Base-by-base conservation (phyloP, 2,888 invertebrate genomes). In the Drosophila anomalata region DNA sequence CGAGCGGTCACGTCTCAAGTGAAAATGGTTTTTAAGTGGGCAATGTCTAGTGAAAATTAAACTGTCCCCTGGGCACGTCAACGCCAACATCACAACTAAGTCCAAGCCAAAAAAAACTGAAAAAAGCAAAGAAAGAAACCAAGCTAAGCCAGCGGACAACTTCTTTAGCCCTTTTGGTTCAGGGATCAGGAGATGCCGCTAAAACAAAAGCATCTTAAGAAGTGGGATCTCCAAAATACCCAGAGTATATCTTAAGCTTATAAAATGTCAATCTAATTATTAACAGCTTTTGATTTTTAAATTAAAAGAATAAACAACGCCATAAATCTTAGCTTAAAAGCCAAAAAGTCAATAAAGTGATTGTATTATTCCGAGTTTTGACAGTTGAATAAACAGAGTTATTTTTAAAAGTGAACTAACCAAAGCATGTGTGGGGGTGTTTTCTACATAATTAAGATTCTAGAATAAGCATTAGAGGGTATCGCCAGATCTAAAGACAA, bases 61-160 rank as follows among this genome's bases (percentile, higher is more conserved):
- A 83, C 82, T 86, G 87, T 83, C 82, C 82, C 82, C 87, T 83
- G 84, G 82, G 87, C 86, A 82, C 80, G 78, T 85, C 83, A 79
- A 69, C 79, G 62, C 62, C 55, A 70, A 55, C 69, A 61, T 55
- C 53, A 62, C 60, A 50, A 39, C 53, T 54, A 22, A 41, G 52
- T 50, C 66, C 60, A 55, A 55, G 69, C 62, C 74, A 58, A 67
- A 24, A 46, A 41, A 58, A 46, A 6, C 6, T 12, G 14, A 12
- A 9, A 41, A 46, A 24, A 24, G n/a, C 22, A 50, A 31, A 17
- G 41, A 41, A 7, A 17, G 20, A 22, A 62, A 33, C 33, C 60
- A 41, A 50, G 17, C 51, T 12, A 14, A 7, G 8, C 57, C 60
- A 52, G 31, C n/a, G 53, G 77, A 83, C 80, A 81, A 76, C 80